phyloP scores from a whole-genome alignment of 2,113 vertebrate genomes.

The Furnarius figulus region DNA sequence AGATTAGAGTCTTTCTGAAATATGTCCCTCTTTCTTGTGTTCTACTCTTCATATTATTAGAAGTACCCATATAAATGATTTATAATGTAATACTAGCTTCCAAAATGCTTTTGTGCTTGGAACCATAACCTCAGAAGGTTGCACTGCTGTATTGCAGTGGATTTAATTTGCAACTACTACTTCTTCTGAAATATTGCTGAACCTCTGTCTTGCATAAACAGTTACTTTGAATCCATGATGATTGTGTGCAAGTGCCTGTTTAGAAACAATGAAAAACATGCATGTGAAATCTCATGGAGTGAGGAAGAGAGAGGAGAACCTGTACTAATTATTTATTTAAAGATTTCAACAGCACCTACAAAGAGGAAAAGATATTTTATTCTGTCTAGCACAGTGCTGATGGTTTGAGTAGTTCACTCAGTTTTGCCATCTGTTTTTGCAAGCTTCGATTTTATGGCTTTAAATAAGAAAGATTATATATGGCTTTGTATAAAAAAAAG shows the following conservation, averaged over 20 bases:
- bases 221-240: background rate
- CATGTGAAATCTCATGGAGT: background rate
- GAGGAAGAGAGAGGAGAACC: background rate
- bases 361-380: background rate
- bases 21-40: background rate
- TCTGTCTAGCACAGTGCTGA: background rate
- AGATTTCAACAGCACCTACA: background rate
- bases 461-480: background rate
- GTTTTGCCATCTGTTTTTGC: background rate
- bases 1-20: conserved; percentile 37
- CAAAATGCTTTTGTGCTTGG: background rate
- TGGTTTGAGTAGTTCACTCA: background rate
- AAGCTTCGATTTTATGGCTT: background rate
- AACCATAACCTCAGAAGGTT: background rate
- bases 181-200: background rate
- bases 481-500: background rate
- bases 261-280: background rate
- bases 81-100: background rate
- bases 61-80: conserved; percentile 34
- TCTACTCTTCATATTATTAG: conserved; percentile 3
- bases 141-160: background rate
- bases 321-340: background rate
- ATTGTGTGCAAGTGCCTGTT: background rate
- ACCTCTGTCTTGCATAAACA: background rate
- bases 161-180: background rate